Evolutionary conservation across 1,140 invertebrate species (phyloP).

Genomic region (Pollicipes pollicipes): DNA sequence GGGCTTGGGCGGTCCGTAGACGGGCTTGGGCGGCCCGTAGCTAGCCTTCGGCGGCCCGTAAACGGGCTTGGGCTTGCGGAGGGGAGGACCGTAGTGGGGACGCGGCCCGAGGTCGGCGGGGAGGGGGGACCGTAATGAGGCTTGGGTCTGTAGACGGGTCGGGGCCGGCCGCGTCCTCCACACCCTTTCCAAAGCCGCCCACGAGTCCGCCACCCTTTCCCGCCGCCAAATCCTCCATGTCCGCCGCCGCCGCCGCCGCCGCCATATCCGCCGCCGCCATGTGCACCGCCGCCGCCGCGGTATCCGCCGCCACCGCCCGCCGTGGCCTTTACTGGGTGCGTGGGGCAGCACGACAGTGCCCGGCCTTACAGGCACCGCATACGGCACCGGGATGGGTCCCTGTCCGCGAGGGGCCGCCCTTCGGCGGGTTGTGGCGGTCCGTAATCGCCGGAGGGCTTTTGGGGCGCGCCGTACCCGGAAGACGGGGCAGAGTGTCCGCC

Average conservation of each 20-base stretch:
- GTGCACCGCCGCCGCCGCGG: background rate
- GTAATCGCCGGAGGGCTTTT: background rate
- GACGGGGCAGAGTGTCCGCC: background rate
- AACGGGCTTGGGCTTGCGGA: background rate
- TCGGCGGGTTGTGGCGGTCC: background rate
- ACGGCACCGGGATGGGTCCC: slow-evolving; percentile 14
- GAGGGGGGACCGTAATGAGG: background rate
- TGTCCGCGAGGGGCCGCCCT: slow-evolving; percentile 3
- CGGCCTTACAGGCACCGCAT: slow-evolving; percentile 13
- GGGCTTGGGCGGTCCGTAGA: slow-evolving; percentile 12
- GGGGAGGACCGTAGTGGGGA: background rate
- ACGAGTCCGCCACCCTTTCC: too few relatives aligned
- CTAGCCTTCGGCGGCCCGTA: background rate
- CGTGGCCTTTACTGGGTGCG: slow-evolving; percentile 10
- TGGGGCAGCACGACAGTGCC: slow-evolving; percentile 13
- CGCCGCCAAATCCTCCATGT: too few relatives aligned
- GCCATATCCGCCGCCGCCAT: background rate
- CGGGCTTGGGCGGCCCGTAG: slow-evolving; percentile 12
- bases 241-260: too few relatives aligned
- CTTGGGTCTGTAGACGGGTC: background rate
- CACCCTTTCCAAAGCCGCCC: background rate
- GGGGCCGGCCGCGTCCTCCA: too few relatives aligned
- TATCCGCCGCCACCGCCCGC: too few relatives aligned
- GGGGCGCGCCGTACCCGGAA: background rate
- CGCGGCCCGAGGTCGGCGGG: too few relatives aligned